Percentiles rank a stretch among this genome's conserved stretches.
phyloP scores from a whole-genome alignment of 2,113 vertebrate genomes.

The Erinaceus europaeus region DNA sequence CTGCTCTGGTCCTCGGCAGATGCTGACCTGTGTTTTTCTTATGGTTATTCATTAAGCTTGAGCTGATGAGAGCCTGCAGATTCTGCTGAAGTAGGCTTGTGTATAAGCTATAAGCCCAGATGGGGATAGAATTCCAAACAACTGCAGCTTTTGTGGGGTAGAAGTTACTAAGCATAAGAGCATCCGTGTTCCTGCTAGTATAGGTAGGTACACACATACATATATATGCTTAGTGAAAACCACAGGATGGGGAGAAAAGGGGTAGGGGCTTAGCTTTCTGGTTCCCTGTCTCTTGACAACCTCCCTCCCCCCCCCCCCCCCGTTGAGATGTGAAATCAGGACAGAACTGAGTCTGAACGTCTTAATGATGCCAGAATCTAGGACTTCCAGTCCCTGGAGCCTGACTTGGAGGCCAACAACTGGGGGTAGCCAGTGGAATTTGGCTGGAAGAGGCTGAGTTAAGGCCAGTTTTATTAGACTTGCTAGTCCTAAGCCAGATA shows the following conservation, averaged over 20 bases:
- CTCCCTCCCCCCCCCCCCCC: background rate
- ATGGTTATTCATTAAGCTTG: slow-evolving; percentile 51
- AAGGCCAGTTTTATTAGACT: slow-evolving; percentile 42
- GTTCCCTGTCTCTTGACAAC: slow-evolving; percentile 29
- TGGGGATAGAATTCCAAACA: background rate
- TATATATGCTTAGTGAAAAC: slow-evolving; percentile 1
- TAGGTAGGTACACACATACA: background rate
- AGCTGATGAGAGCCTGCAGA: background rate
- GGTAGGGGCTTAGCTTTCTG: background rate
- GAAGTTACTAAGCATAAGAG: background rate
- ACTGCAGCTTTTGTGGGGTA: background rate
- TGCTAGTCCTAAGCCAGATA: slow-evolving; percentile 18
- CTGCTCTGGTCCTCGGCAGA: background rate
- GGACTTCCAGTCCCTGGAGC: background rate
- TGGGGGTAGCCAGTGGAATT: background rate
- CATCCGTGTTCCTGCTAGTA: slow-evolving; percentile 22
- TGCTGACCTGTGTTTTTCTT: slow-evolving; percentile 22
- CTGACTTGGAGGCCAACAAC: background rate
- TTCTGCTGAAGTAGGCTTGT: slow-evolving; percentile 10
- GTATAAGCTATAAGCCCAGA: background rate
- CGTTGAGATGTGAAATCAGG: slow-evolving; percentile 10
- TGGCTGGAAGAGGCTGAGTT: background rate
- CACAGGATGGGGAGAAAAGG: background rate
- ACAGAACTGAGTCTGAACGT: background rate
- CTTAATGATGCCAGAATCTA: background rate